Base-by-base conservation (phyloP, 2,888 invertebrate genomes). In the Tryphoninae sp. region DNA sequence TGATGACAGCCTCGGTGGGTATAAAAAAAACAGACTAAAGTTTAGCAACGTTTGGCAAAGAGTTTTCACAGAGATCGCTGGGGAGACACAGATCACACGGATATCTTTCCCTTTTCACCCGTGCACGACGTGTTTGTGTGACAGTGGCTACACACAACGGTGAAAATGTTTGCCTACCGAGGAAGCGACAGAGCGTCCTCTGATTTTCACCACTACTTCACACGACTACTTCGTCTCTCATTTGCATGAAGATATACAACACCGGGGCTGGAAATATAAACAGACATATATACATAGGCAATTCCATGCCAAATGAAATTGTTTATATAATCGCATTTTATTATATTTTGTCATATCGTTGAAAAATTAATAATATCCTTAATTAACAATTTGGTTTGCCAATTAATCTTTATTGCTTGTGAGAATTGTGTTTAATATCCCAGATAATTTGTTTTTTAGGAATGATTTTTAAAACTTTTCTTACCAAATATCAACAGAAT, bases 131-230 rank as follows among this genome's bases (percentile, higher is more conserved):
- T 69, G 53, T 23, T 58, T 26, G 11, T 45, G 26, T 51, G 16
- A 33, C 11, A 45, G 51, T 42, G 45, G 9, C 22, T 33, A 67
- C 13, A 62, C 71, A 51, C 74, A 61, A 16, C 68, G 51, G 61
- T 78, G 75, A 81, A 83, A 83, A 84, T 83, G 82, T 84, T 84
- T 84, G 80, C 65, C 64, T 75, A 59, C 67, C 55, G 76, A 73
- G 74, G 81, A 84, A 82, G 79, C 82, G 82, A 83, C 83, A 83
- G 79, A 84, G 78, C 82, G 79, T 76, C 77, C 82, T 79, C 79
- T 77, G 83, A 83, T 82, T 84, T 82, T 40, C 77, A 82, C 78
- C 58, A 58, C 71, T 72, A 79, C 61, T 23, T 58, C 53, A 67
- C 51, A 33, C 77, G 55, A 62, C 62, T 65, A 77, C 26, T 23